A percentile compares a stretch with the other conserved stretches of the same genome.
Evolutionary conservation across 2,797 vertebrate genomes (phyloP).

Genomic region (Toxotes lorentzi): DNA sequence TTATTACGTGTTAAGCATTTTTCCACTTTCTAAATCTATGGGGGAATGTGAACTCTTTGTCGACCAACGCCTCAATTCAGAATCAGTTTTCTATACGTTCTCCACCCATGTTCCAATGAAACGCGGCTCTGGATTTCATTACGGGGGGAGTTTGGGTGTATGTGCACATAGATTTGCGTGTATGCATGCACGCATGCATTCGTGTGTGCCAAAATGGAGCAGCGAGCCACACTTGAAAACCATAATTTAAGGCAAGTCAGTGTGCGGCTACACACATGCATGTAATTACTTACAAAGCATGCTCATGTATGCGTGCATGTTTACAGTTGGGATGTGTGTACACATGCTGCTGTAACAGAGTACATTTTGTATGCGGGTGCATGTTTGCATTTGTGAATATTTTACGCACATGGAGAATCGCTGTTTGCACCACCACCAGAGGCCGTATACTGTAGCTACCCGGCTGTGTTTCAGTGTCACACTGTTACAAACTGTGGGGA

Average conservation of each 20-base stretch:
- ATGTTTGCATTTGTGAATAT: constrained; percentile 32
- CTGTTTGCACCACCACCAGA: constrained; percentile 25
- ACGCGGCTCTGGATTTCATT: constrained; percentile 66
- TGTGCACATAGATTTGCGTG: constrained; percentile 19
- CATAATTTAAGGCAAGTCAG: constrained; percentile 6
- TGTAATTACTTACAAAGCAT: constrained; percentile 4
- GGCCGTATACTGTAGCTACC: constrained; percentile 33
- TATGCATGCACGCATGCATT: constrained; percentile 1
- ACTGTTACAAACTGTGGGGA: constrained; percentile 59
- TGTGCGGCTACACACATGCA: constrained; percentile 16
- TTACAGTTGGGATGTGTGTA: not conserved
- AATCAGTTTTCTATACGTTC: constrained; percentile 45
- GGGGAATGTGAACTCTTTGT: constrained; percentile 68
- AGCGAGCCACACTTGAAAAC: constrained; percentile 16
- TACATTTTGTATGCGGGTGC: not conserved
- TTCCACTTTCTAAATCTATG: constrained; percentile 73
- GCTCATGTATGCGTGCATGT: not conserved
- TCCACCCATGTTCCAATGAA: constrained; percentile 50
- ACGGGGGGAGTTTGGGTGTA: constrained; percentile 24
- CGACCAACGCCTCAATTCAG: constrained; percentile 47
- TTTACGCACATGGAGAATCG: constrained; percentile 23
- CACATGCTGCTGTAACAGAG: constrained; percentile 3
- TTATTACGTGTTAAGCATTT: constrained; percentile 81
- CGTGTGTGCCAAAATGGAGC: constrained; percentile 26
- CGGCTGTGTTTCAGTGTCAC: constrained; percentile 54